Percentiles rank a stretch among this genome's conserved stretches.
Evolutionary conservation across 1,140 invertebrate genomes (phyloP).

Genomic region (Pararge aegeria): DNA sequence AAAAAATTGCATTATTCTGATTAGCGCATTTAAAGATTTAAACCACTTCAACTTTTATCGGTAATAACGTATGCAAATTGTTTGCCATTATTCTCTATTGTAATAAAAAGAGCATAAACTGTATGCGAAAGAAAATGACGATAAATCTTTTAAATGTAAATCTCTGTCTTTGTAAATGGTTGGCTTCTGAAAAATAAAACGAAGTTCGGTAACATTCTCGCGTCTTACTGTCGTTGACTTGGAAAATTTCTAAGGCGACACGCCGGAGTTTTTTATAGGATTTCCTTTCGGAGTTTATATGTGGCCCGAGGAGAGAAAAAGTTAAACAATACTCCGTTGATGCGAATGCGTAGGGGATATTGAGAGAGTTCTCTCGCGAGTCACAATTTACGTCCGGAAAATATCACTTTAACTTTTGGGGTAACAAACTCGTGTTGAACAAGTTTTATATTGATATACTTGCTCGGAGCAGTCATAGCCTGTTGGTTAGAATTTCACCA

Average conservation of each 20-base stretch:
- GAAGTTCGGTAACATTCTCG: constrained; percentile 50
- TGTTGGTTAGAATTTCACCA: too few species aligned
- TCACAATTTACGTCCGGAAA: constrained; percentile 11
- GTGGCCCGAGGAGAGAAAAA: constrained; percentile 37
- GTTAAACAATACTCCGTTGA: constrained; percentile 45
- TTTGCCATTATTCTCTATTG: constrained; percentile 1
- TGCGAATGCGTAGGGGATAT: constrained; percentile 23
- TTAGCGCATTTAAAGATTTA: too few species aligned
- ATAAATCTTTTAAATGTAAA: constrained; percentile 68
- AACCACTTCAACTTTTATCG: too few species aligned
- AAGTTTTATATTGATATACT: background rate
- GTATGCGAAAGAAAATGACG: constrained; percentile 48
- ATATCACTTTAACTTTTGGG: constrained; percentile 14
- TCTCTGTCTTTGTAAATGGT: constrained; percentile 60
- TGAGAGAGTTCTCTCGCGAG: constrained; percentile 10
- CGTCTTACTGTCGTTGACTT: constrained; percentile 57
- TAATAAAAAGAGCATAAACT: constrained; percentile 41
- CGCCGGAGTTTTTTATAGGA: constrained; percentile 46
- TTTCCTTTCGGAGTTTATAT: constrained; percentile 51
- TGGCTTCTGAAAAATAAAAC: constrained; percentile 60
- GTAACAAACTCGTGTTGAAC: background rate
- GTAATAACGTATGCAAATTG: too few species aligned
- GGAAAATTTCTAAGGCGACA: constrained; percentile 55
- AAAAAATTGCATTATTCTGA: too few species aligned
- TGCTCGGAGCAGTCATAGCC: too few species aligned